A percentile compares a stretch with the other conserved stretches of the same genome.
Evolutionary conservation across 2,888 invertebrate species (phyloP).

Genomic region (Tipula helvola): DNA sequence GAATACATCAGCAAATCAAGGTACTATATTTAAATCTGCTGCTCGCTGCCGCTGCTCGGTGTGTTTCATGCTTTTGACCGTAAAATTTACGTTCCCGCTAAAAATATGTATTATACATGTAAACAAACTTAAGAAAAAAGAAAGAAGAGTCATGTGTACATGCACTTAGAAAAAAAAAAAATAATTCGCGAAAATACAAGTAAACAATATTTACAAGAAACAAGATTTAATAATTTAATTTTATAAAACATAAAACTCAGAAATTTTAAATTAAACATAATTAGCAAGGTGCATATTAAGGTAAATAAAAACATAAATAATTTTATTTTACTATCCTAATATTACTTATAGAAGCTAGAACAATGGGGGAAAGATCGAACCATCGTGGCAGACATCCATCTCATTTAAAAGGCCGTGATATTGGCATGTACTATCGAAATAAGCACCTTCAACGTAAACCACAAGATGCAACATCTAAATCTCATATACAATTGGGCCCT

Average conservation of each 20-base stretch:
- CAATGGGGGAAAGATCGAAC: neutral
- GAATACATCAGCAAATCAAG: no score
- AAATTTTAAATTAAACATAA: neutral
- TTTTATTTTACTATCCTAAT: neutral
- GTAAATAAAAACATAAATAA: neutral
- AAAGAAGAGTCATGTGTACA: no score
- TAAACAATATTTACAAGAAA: neutral
- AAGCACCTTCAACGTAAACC: neutral
- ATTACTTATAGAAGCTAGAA: neutral
- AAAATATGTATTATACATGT: no score
- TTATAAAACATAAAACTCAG: neutral
- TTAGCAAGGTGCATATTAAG: neutral
- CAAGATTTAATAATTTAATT: neutral
- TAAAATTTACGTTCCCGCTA: no score
- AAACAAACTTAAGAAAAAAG: no score
- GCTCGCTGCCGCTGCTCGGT: no score
- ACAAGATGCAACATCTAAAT: neutral
- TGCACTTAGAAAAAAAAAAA: no score
- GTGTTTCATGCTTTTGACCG: no score
- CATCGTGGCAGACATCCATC: neutral
- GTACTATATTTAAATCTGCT: no score
- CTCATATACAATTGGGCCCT: neutral
- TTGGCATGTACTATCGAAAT: conserved; percentile 7
- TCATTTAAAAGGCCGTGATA: neutral
- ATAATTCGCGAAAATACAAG: neutral